Base-by-base conservation (phyloP, 2,888 invertebrate genomes). In the Caenorhabditis sp. region DNA sequence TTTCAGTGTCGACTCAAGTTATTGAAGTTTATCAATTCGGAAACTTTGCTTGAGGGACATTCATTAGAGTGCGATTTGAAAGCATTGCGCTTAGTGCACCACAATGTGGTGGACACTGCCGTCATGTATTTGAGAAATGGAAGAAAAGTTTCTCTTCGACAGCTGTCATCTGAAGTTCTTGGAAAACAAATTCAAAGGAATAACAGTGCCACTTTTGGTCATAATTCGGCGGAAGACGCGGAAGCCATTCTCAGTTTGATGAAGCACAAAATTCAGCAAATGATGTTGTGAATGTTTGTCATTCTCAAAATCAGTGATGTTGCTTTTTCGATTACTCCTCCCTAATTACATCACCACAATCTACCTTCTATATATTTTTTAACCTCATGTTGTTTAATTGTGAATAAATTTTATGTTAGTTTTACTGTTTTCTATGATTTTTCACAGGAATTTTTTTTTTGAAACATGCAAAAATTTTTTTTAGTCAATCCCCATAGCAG, bases 201-300 rank as follows among this genome's bases (percentile, higher is more conserved):
- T 85, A 92, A 93, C 89, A 65, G 63, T n/a, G 26, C 67, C 59
- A 59, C 56, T 12, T 26, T 59, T 63, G 97, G 97, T 3, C 99
- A 99, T 88, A 95, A 97, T 91, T 96, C 95, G 89, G 93, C 93
- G 38, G 99, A 99, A 89, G 99, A 99, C 91, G 97, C 99, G 0
- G 91, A 92, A 54, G 92, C 95, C 3, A 95, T 95, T 88, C 93
- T 99, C 92, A 93, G 96, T 88, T 90, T 99, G 70, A 21, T 54
- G 31, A 31, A 31, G 10, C 31, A 7, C 31, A 31, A 31, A 10
- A 31, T 31, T 31, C 31, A 31, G 10, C 10, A 4, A 31, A 31
- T 31, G 31, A 7, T 31, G n/a, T n/a, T n/a, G n/a, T n/a, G n/a
- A n/a, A n/a, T n/a, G 31, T 31, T 31, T 31, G 31, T 31, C 31